Conservation (phyloP, 2,113 vertebrate species). For the Urocolius indicus region DNA sequence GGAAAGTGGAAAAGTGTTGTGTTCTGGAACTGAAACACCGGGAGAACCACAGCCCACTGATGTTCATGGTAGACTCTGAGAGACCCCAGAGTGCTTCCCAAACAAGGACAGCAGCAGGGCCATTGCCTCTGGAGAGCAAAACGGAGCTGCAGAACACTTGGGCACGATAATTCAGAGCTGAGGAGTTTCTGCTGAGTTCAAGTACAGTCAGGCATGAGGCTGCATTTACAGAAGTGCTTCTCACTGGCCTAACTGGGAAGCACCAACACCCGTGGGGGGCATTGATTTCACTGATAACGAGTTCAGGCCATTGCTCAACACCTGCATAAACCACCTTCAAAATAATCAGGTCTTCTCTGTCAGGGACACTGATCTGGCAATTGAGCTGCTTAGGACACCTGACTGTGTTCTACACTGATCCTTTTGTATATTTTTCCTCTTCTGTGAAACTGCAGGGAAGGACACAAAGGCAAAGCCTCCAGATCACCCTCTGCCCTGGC, state of each 20-base stretch:
- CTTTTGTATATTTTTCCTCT: no score
- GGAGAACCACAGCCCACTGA: not conserved
- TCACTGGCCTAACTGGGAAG: not conserved
- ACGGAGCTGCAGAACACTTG: not conserved
- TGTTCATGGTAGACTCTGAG: accelerated
- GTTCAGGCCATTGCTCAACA: not conserved
- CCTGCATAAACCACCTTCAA: not conserved
- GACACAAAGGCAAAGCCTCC: not conserved
- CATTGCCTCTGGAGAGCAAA: not conserved
- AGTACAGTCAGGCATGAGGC: not conserved
- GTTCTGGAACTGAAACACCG: not conserved
- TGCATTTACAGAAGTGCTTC: not conserved
- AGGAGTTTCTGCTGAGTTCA: not conserved
- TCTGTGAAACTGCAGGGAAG: not conserved
- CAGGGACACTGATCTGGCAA: not conserved
- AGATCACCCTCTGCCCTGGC: not conserved
- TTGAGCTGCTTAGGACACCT: not conserved
- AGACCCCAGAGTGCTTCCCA: not conserved
- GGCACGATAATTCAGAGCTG: not conserved
- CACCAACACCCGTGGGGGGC: not conserved
- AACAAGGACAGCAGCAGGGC: not conserved
- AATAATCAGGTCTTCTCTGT: not conserved
- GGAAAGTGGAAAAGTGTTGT: not conserved
- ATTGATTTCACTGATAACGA: not conserved
- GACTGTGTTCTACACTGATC: not conserved